Base-by-base conservation (phyloP, 2,797 vertebrate species). In the Lateolabrax maculatus region DNA sequence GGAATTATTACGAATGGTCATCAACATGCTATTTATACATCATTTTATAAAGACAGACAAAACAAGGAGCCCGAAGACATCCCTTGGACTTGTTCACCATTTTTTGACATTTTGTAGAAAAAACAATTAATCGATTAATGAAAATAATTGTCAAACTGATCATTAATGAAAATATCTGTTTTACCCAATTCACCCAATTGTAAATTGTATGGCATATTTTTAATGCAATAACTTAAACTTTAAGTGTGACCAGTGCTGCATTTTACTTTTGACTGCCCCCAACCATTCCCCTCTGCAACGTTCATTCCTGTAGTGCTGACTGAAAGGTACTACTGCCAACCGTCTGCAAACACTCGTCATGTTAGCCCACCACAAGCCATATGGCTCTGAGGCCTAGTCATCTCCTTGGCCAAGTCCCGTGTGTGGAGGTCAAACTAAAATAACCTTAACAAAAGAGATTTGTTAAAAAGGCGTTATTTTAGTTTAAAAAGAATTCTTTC, bases 301-400 rank as follows among this genome's bases (percentile, higher is more conserved):
- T 48, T 37, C 37, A 39, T 58, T 51, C 34, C 44, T 53, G 21
- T 34, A 36, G n/a, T 49, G 34, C 55, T 61, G 52, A 71, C 31
- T 48, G 23, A 55, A 56, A 46, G 41, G 75, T 52, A 25, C 3
- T 44, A 12, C 27, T 52, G 27, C 46, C 11, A 61, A 25, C 69
- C 27, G 6, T 53, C 41, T 48, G 56, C 29, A 68, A 41, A 56
- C 52, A 69, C 49, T 34, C 44, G n/a, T 53, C 56, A 60, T 71
- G 52, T 81, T 57, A 37, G 46, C 7, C 11, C 65, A 53, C 46
- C 23, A 10, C 34, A 43, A 67, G 53, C 43, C 46, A 29, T 63
- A 1, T 64, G 75, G 51, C 58, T 23, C 41, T 13, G 13, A 31
- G 60, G 67, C 41, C 23, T 23, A 49, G 19, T 71, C 43, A 52